Evolutionary conservation across 2,113 vertebrate genomes (phyloP).

Genomic region (Myotis lucifugus): DNA sequence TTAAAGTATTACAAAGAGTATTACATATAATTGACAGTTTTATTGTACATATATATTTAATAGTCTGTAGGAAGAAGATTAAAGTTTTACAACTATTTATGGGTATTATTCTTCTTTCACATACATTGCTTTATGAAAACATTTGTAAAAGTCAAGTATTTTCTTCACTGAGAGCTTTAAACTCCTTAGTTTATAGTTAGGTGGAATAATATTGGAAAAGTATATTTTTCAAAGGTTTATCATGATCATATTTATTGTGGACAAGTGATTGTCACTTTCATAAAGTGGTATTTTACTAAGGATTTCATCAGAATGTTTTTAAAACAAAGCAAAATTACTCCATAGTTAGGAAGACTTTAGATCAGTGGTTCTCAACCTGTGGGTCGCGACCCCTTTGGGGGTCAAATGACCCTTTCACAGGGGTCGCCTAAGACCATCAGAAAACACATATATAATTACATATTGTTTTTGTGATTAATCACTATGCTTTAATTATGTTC

Average conservation of each 20-base stretch:
- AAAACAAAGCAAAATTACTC: background rate
- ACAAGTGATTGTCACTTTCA: background rate
- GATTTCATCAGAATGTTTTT: background rate
- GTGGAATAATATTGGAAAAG: background rate
- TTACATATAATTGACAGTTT: background rate
- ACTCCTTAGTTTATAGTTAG: background rate
- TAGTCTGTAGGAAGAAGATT: background rate
- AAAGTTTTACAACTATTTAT: background rate
- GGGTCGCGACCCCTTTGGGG: no score
- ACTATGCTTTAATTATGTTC: no score
- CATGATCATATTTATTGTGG: background rate
- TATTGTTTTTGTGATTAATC: no score
- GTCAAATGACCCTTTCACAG: no score
- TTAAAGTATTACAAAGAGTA: no score
- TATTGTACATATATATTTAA: background rate
- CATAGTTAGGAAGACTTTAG: background rate
- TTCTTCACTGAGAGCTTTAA: background rate
- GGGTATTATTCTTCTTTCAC: background rate
- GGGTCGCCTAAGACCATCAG: no score
- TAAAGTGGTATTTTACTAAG: background rate
- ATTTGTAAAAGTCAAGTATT: background rate
- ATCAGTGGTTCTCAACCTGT: no score
- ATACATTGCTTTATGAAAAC: background rate
- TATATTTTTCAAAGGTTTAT: background rate
- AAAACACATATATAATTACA: no score